Evolutionary conservation across 30 jellyfish, hydroid and myxozoan genomes (phyloP), one percentile per base, ranked within the genome.

Genomic region (Aurelia coerulea): DNA sequence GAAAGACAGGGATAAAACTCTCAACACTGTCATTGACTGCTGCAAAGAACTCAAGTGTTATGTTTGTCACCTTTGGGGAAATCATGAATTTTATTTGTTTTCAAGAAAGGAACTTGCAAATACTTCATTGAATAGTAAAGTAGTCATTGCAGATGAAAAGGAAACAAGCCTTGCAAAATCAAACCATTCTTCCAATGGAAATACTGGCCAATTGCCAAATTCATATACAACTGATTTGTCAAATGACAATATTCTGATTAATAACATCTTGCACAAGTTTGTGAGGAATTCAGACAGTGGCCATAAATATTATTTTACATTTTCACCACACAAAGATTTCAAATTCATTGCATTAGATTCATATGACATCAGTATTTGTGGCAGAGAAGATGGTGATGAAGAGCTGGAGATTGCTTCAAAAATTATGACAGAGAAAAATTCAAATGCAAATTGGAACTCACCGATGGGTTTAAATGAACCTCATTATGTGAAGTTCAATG

Each of bases 61-160:
- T 73, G 64, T 94, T 3, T 94, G 97, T 75, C 96, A 94, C 52
- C 82, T 94, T 39, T 94, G 99, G 99, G 99, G 99, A 31, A 94
- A 94, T 74, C 99, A 94, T 50, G 99, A 94, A 70, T 89, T 94
- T 80, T 89, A 94, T 74, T 90, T 90, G 94, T 94, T 76, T 78
- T n/a, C 88, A 14, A 84, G 99, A 63, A 85, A 42, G 62, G 91
- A 78, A 73, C 89, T 94, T 32, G 86, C 91, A 82, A 63, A 59
- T 2, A 50, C 91, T 53, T 54, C 53, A 23, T 70, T 94, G 41
- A 94, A 94, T 78, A 89, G 97, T 58, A 86, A 86, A 62, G 79
- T 85, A 37, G 58, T 71, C 32, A 37, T 65, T 11, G 46, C 34
- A 2, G 18, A 35, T 8, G 52, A 32, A 17, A 72, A 14, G 8